These are phyloP conservation scores for Stegodyphus dumicola DNA, from an alignment of 1,140 invertebrate species.

Conservation along the genomic window DNA sequence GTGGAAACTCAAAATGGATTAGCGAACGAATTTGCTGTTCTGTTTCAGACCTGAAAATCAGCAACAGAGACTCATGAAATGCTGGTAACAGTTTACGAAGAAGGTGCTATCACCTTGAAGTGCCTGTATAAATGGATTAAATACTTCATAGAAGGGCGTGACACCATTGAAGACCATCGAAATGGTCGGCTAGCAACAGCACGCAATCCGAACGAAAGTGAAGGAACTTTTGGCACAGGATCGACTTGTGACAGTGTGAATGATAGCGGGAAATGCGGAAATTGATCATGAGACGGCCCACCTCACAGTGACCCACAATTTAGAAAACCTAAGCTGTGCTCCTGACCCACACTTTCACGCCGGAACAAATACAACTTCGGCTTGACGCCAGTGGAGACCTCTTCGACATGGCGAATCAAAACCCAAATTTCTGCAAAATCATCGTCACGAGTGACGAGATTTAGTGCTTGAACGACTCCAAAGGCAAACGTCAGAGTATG, in stretches of 20 bases:
- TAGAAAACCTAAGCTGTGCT: not conserved
- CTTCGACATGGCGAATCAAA: not conserved
- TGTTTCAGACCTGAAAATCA: not conserved
- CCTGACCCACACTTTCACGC: conserved; percentile 4
- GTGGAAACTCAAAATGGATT: not conserved
- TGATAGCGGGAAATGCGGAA: not conserved
- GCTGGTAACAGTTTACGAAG: conserved; percentile 1
- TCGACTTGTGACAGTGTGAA: not conserved
- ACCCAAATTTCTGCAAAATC: conserved; percentile 24
- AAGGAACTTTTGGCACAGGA: conserved; percentile 5
- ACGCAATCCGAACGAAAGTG: not conserved
- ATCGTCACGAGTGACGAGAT: conserved; percentile 13
- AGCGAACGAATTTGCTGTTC: conserved; percentile 10
- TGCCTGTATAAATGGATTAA: not conserved
- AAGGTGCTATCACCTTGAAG: not conserved
- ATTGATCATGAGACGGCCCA: conserved; percentile 13
- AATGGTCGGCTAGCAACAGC: not conserved
- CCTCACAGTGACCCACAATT: not conserved
- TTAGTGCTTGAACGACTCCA: conserved; percentile 12
- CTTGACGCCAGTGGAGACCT: not conserved
- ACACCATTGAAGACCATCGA: not conserved
- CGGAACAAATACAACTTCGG: conserved; percentile 24
- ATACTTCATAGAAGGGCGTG: not conserved
- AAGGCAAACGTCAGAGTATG: not conserved
- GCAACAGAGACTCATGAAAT: not conserved